These are phyloP conservation scores for Heliornis fulica DNA, from an alignment of 2,113 vertebrate genomes.

Conservation along the genomic window DNA sequence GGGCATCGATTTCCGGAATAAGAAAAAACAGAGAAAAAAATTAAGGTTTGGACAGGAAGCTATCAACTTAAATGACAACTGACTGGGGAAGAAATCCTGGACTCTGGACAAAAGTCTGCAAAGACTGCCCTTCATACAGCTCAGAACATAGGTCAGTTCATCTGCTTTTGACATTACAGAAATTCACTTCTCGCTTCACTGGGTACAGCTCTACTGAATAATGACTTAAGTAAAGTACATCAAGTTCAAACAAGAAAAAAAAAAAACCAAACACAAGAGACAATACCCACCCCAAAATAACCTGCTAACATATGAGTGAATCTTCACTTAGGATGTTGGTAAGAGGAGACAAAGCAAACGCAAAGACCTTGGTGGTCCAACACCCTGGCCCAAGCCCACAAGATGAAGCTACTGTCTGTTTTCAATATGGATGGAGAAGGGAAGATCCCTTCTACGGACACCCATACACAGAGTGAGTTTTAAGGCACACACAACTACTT, in stretches of 20 bases:
- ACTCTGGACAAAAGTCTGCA: neutral
- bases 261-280: too few relatives aligned
- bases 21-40: neutral
- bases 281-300: neutral
- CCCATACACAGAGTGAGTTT: fast-evolving
- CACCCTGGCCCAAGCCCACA: neutral
- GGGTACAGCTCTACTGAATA: slow-evolving; percentile 16
- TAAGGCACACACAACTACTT: neutral
- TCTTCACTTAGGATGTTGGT: neutral
- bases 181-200: neutral
- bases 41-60: neutral
- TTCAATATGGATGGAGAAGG: neutral
- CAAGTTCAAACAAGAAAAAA: neutral
- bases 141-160: neutral
- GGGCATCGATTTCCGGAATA: neutral
- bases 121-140: neutral
- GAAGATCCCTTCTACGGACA: fast-evolving
- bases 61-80: neutral
- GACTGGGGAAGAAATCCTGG: neutral
- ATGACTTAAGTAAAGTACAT: neutral
- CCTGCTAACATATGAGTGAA: neutral
- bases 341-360: neutral
- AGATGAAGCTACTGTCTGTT: neutral
- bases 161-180: neutral
- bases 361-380: neutral